These are phyloP conservation scores for Neodon shergylaensis DNA, from an alignment of 2,113 vertebrate genomes.

Conservation along the genomic window DNA sequence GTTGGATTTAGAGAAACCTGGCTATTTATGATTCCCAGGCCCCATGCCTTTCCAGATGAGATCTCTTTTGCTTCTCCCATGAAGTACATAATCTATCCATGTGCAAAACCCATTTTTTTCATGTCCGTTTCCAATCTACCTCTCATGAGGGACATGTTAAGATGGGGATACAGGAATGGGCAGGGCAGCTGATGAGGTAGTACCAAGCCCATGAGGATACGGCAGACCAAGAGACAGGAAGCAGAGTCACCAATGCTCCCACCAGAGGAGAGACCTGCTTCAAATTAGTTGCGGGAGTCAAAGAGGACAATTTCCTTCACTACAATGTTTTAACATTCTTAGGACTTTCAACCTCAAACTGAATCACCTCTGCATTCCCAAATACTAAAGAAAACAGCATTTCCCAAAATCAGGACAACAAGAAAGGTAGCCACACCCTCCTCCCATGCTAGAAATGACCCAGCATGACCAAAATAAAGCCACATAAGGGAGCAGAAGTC, in stretches of 20 bases:
- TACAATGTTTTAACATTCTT: background rate
- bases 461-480: background rate
- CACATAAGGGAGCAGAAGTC: background rate
- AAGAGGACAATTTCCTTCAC: background rate
- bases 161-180: background rate
- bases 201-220: too few species aligned
- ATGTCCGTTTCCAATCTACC: background rate
- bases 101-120: background rate
- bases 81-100: background rate
- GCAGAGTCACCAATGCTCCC: too few species aligned
- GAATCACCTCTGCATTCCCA: background rate
- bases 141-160: background rate
- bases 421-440: background rate
- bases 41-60: background rate
- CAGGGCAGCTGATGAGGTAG: background rate
- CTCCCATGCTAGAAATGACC: background rate
- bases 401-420: background rate
- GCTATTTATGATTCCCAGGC: background rate
- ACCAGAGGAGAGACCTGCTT: background rate
- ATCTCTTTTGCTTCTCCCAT: background rate
- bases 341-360: background rate
- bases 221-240: background rate
- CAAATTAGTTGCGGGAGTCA: background rate
- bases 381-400: background rate
- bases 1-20: conserved; percentile 20